Evolutionary conservation across 2,888 invertebrate genomes (phyloP).

Genomic region (Meliscaeva auricollis): DNA sequence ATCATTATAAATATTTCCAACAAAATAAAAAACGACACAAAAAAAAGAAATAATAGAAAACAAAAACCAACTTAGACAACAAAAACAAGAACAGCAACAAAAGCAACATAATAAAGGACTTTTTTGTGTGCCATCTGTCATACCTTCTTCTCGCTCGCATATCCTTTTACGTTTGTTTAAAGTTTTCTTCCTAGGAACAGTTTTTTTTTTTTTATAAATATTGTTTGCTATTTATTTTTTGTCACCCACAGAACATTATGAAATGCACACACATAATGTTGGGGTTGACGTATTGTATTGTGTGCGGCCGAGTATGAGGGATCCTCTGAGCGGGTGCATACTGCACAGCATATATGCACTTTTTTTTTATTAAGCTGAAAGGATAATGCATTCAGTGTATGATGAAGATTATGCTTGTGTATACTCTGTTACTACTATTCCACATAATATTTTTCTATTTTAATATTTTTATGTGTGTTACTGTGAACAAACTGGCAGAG

Average conservation of each 20-base stretch:
- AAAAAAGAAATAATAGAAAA: conserved; percentile 42
- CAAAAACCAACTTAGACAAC: conserved; percentile 53
- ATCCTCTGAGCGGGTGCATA: conserved; percentile 48
- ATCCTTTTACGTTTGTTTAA: conserved; percentile 70
- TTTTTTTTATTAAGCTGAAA: conserved; percentile 69
- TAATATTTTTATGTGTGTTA: not conserved
- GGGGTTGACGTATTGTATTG: conserved; percentile 57
- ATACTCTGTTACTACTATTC: conserved; percentile 43
- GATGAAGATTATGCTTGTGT: not conserved
- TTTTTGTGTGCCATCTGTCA: conserved; percentile 74
- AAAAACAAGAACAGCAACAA: conserved; percentile 59
- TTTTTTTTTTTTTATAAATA: not conserved
- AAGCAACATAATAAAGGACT: conserved; percentile 66
- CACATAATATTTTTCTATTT: conserved; percentile 21
- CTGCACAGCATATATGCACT: conserved; percentile 8
- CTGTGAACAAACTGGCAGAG: not conserved
- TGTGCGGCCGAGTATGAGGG: conserved; percentile 54
- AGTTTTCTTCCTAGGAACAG: conserved; percentile 50
- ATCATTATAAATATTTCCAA: conserved; percentile 56
- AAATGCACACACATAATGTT: conserved; percentile 56
- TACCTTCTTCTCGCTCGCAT: conserved; percentile 58
- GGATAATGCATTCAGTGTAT: conserved; percentile 62
- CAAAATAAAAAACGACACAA: conserved; percentile 43
- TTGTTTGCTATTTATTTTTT: not conserved
- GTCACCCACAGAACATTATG: conserved; percentile 41